Percentiles rank a stretch among this genome's conserved stretches.
phyloP scores from a whole-genome alignment of 2,888 invertebrate species.

The Formica aserva region DNA sequence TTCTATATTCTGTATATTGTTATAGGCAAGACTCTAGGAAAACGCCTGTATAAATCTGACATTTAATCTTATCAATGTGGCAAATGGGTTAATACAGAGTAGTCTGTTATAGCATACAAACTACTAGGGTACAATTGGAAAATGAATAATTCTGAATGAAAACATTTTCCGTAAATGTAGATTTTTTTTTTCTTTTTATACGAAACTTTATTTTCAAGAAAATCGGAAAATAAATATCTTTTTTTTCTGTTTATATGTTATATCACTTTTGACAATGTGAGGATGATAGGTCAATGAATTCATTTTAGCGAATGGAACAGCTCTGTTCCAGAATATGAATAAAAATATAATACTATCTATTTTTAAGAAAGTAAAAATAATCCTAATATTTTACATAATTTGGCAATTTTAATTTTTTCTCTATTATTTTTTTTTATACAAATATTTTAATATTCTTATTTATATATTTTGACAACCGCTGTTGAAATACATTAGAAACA shows the following conservation, averaged over 20 bases:
- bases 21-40: not conserved
- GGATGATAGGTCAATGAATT: not conserved
- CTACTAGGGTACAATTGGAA: not conserved
- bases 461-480: not conserved
- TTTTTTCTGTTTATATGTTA: not conserved
- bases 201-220: constrained; percentile 3
- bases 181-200: not conserved
- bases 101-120: not conserved
- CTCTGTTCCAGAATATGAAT: not conserved
- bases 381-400: not conserved
- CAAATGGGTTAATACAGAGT: not conserved
- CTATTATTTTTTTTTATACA: not conserved
- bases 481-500: not conserved
- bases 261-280: not conserved
- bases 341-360: not conserved
- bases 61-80: constrained; percentile 1
- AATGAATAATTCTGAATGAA: not conserved
- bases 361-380: not conserved
- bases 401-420: not conserved
- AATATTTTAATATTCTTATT: not conserved
- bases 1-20: not conserved
- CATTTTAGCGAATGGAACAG: not conserved
- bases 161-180: not conserved
- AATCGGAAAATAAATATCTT: not conserved
- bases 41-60: not conserved